Evolutionary conservation across 2,113 vertebrate genomes (phyloP), one percentile per base, ranked within the genome.

Genomic region (Corythaeola cristata): DNA sequence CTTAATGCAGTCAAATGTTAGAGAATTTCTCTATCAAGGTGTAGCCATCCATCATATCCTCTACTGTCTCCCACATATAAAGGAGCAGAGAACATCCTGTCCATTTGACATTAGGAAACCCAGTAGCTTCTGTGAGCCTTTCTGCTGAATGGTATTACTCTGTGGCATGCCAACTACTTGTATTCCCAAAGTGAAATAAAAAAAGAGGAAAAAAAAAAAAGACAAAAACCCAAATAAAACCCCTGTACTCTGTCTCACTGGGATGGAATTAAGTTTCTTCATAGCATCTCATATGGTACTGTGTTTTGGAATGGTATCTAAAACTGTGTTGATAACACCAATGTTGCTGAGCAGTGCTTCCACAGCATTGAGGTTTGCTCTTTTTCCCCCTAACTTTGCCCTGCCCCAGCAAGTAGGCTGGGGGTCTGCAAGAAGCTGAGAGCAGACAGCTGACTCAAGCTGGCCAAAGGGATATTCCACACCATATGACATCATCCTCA

Each of bases 401-500:
- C 9, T 7, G 22, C 7, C 6, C 1, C 23, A 41, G 22, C 0
- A 0, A 72, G 19, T 28, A 63, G n/a, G 27, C 19, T 62, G 37
- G 11, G 19, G 5, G 5, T 21, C 58, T 32, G 6, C 24, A 59
- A 79, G 76, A 50, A 64, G 8, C 19, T 44, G 33, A 39, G 55
- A 69, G 20, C 5, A 47, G 20, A n/a, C 28, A 86, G 45, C 32
- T 85, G 74, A 77, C 44, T 63, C 60, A 88, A 23, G 39, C 32
- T 68, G 44, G 44, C n/a, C 47, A 79, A 60, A 73, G 50, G 59
- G 33, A 62, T 87, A 69, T 89, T 89, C 77, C 63, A 47, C 23
- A 71, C 18, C 24, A 22, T 11, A 45, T 74, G 26, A 62, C 14
- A 66, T 32, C 67, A 75, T 37, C 50, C 14, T 77, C 39, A 56